A percentile compares a stretch with the other conserved stretches of the same genome.
Evolutionary conservation across 2,888 invertebrate species (phyloP).

Genomic region (Eupithecia tripunctaria): DNA sequence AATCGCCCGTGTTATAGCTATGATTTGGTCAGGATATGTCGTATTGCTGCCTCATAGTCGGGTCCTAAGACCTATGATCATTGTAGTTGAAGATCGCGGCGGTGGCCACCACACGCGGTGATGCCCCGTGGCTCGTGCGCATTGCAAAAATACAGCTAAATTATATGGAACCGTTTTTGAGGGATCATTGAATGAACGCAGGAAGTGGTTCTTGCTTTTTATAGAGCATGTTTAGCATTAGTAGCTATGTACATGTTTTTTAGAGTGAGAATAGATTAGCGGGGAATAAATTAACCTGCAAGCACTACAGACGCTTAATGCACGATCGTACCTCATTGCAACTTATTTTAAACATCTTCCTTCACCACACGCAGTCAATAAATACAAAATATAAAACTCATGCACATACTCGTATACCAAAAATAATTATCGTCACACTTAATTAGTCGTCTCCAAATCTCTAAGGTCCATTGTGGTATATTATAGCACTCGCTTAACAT

Average conservation of each 20-base stretch:
- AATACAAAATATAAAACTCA: not conserved
- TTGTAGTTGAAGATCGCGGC: constrained; percentile 22
- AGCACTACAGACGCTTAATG: not conserved
- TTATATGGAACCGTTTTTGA: constrained; percentile 14
- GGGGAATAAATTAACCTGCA: not conserved
- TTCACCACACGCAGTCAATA: not conserved
- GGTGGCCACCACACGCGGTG: constrained; percentile 30
- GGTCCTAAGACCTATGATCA: constrained; percentile 16
- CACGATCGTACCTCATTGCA: not conserved
- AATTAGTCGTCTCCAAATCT: not conserved
- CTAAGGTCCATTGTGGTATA: not conserved
- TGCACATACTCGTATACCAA: not conserved
- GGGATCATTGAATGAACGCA: constrained; percentile 21
- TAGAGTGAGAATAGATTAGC: not conserved
- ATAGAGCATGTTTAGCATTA: not conserved
- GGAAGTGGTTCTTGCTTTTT: constrained; percentile 17
- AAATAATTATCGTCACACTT: not conserved
- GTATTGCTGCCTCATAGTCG: not conserved
- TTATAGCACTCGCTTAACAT: not conserved
- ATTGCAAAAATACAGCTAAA: constrained; percentile 21
- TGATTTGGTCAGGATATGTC: not conserved
- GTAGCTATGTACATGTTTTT: not conserved
- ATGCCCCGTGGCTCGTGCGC: constrained; percentile 20
- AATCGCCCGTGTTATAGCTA: not conserved
- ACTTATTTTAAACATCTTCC: not conserved